phyloP scores from a whole-genome alignment of 2,888 invertebrate species.

The Dione vanillae region DNA sequence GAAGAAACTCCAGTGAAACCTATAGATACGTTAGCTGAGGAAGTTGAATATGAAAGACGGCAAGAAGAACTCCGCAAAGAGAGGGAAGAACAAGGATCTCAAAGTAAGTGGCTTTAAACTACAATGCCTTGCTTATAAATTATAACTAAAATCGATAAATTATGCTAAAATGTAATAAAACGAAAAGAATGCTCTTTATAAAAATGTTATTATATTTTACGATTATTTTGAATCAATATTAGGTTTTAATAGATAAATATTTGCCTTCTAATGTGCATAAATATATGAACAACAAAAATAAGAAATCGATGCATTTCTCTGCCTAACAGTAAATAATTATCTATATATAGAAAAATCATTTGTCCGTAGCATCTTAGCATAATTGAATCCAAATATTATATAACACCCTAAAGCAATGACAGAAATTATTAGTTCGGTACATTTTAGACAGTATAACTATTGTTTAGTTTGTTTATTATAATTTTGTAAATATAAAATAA shows the following conservation, averaged over 20 bases:
- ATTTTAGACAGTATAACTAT: not conserved
- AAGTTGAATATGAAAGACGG: conserved; percentile 74
- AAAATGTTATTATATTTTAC: too few relatives aligned
- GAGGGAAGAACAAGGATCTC: conserved; percentile 61
- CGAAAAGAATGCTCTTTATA: not conserved
- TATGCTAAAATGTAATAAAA: not conserved
- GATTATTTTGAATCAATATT: too few relatives aligned
- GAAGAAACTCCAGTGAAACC: conserved; percentile 67
- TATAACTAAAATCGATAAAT: not conserved
- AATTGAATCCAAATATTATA: not conserved
- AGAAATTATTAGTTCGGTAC: not conserved
- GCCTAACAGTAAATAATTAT: not conserved
- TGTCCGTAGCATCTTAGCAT: conserved; percentile 6
- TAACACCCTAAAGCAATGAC: conserved; percentile 7
- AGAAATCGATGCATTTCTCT: too few relatives aligned
- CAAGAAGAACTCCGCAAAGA: conserved; percentile 71
- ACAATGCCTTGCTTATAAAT: not conserved
- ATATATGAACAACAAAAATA: too few relatives aligned
- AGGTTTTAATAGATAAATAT: too few relatives aligned
- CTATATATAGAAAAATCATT: not conserved
- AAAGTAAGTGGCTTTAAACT: conserved; percentile 64
- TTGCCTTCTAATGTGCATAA: too few relatives aligned
- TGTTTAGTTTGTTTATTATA: not conserved
- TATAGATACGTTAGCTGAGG: conserved; percentile 71
- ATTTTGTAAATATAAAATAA: not conserved